Conservation (phyloP, 2,113 vertebrate genomes). For the Phylloscopus whistleri region DNA sequence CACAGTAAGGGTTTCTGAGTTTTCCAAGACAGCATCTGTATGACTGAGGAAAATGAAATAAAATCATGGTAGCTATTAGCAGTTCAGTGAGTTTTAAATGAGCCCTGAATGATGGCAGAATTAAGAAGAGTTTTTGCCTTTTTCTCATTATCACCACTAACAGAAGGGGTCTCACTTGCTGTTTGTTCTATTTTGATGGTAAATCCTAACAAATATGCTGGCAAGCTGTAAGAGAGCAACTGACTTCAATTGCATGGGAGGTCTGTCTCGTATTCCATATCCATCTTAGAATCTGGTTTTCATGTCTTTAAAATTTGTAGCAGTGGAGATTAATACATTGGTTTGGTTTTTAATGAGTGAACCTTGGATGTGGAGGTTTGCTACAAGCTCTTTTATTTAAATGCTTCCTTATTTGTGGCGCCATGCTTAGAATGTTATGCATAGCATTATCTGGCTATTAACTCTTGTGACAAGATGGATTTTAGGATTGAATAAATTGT, state of each 20-base stretch:
- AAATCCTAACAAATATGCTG: background rate
- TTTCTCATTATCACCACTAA: background rate
- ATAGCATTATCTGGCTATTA: conserved; percentile 3
- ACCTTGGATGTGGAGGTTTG: background rate
- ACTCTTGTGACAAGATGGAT: background rate
- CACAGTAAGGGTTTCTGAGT: background rate
- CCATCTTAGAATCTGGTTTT: background rate
- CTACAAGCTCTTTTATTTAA: background rate
- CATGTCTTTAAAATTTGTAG: background rate
- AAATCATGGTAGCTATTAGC: background rate
- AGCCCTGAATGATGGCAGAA: background rate
- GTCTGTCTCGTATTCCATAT: background rate
- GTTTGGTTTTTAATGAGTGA: background rate
- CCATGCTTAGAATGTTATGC: background rate
- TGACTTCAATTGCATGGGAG: background rate
- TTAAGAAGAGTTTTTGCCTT: background rate
- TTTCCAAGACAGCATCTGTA: background rate
- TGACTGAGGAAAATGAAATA: background rate
- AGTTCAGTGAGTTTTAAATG: background rate
- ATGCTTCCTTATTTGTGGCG: background rate
- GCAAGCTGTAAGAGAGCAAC: background rate
- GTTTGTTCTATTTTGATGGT: background rate
- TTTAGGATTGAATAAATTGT: conserved; percentile 23
- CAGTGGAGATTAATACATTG: background rate
- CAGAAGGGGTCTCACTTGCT: background rate